Evolutionary conservation across 2,113 vertebrate genomes (phyloP), one percentile per base, ranked within the genome.

Genomic region (Spea bombifrons): DNA sequence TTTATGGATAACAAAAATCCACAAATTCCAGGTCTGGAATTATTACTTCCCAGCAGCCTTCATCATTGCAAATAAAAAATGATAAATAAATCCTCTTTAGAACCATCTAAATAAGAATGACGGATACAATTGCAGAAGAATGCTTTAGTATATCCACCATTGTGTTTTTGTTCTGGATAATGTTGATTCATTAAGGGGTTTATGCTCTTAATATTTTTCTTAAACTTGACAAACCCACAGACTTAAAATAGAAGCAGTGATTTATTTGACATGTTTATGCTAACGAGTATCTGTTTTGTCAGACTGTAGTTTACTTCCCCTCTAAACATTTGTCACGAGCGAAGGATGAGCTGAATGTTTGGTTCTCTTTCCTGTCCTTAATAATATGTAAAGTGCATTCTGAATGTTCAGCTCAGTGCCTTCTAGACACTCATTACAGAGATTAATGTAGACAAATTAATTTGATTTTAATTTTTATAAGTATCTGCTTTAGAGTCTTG

Each of bases 301-400:
- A 79, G 77, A 43, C 77, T 15, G 77, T 57, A 66, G 59, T 79
- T 79, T 73, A 79, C 69, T 72, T 72, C 69, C 30, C 61, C 8
- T 47, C 70, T 50, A 78, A 78, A 72, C 77, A 79, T 79, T 79
- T 79, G 70, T 79, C 70, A 66, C 66, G 63, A 73, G 71, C 63
- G 50, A 53, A 79, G 70, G 71, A 64, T 66, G 71, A 79, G 64
- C 70, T 10, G 50, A 72, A 79, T 64, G 70, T 57, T 79, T 12
- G 48, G 67, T 48, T 46, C 48, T 16, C 67, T n/a, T 70, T 73
- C 48, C 77, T 79, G 70, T 79, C 77, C 77, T 67, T 79, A 79
- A 79, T 79, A 79, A 79, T 79, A 79, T 79, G 77, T 79, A 79
- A 79, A 79, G 77, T 73, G 77, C 77, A 79, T 79, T 79, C 77